A percentile compares a stretch with the other conserved stretches of the same genome.
Evolutionary conservation across 37 sponge, comb jelly and placozoan species (phyloP).

Genomic region (Amphimedon queenslandica): DNA sequence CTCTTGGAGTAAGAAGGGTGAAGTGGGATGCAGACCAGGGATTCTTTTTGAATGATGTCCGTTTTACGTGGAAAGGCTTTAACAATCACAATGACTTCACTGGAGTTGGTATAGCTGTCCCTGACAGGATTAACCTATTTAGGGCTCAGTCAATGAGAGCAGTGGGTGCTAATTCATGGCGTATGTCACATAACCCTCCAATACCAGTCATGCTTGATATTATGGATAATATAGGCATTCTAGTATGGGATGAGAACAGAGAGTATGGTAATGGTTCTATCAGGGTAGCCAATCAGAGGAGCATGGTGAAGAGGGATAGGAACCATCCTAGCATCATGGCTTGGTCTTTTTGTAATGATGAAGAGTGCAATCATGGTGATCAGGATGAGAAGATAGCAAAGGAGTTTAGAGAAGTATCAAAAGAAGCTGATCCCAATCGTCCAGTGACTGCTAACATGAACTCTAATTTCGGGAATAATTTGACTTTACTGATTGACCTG

Average conservation of each 20-base stretch:
- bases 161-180: slow-evolving; percentile 55
- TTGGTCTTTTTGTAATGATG: slow-evolving; percentile 68
- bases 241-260: slow-evolving; percentile 64
- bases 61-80: slow-evolving; percentile 48
- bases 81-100: too few species aligned
- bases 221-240: slow-evolving; percentile 35
- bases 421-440: slow-evolving; percentile 30
- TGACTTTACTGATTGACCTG: slow-evolving; percentile 34
- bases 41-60: slow-evolving; percentile 33
- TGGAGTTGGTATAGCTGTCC: slow-evolving; percentile 59
- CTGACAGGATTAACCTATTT: too few species aligned
- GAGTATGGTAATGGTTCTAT: slow-evolving; percentile 26
- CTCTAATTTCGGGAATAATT: slow-evolving; percentile 7
- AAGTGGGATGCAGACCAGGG: slow-evolving; percentile 45
- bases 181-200: slow-evolving; percentile 70
- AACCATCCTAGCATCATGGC: slow-evolving; percentile 57
- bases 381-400: background rate
- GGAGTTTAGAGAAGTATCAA: slow-evolving; percentile 31
- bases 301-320: slow-evolving; percentile 60
- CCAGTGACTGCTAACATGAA: slow-evolving; percentile 38
- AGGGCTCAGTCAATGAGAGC: slow-evolving; percentile 46
- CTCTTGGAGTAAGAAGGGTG: slow-evolving; percentile 20
- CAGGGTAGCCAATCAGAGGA: slow-evolving; percentile 27
- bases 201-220: slow-evolving; percentile 45
- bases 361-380: slow-evolving; percentile 15